Evolutionary conservation across 2,797 vertebrate species (phyloP).

Genomic region (Chelidonichthys spinosus): DNA sequence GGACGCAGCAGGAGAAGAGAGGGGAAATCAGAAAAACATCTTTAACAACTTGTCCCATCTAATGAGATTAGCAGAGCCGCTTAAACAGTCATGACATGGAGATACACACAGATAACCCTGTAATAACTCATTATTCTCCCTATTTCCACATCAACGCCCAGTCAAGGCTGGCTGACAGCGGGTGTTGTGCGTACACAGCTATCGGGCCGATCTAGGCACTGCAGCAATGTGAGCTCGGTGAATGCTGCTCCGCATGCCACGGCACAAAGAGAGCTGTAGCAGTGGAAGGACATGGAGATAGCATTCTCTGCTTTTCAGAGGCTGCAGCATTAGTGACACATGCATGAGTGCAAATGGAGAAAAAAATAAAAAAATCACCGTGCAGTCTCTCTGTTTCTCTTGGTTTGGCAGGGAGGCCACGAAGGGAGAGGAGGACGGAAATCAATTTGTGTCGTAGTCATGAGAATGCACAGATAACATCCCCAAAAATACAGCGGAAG

Average conservation of each 20-base stretch:
- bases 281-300: conserved; percentile 60
- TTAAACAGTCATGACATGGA: conserved; percentile 81
- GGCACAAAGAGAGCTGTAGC: conserved; percentile 58
- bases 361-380: conserved; percentile 28
- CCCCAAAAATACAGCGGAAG: conserved; percentile 20
- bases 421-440: conserved; percentile 29
- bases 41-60: conserved; percentile 84
- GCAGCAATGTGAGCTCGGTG: conserved; percentile 47
- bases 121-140: conserved; percentile 83
- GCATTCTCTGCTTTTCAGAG: conserved; percentile 62
- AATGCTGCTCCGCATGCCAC: conserved; percentile 55
- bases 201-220: conserved; percentile 65
- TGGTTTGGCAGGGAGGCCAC: conserved; percentile 31
- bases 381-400: conserved; percentile 51
- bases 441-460: conserved; percentile 45
- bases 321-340: conserved; percentile 73
- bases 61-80: conserved; percentile 84
- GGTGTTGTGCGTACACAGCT: conserved; percentile 59
- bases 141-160: conserved; percentile 69
- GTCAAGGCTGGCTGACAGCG: conserved; percentile 67
- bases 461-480: conserved; percentile 28
- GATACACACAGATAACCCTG: conserved; percentile 83
- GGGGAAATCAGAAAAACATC: conserved; percentile 80
- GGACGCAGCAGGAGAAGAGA: conserved; percentile 71
- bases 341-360: conserved; percentile 74